Conservation (phyloP, 2,888 invertebrate genomes). For the Brachyopa scutellaris region DNA sequence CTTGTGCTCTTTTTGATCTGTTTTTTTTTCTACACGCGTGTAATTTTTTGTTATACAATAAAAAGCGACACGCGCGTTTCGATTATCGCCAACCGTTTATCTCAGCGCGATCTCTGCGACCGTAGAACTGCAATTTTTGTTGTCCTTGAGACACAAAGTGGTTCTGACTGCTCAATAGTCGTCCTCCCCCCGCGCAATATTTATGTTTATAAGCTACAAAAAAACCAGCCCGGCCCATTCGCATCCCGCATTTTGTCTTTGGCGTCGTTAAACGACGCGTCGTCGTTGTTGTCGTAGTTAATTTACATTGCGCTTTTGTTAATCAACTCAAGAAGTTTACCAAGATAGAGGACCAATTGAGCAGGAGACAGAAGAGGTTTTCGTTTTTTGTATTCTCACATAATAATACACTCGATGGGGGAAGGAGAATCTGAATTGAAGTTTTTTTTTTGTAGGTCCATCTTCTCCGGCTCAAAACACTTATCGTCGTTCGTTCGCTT, state of each 20-base stretch:
- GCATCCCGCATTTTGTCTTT: conserved; percentile 57
- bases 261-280: conserved; percentile 55
- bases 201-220: conserved; percentile 59
- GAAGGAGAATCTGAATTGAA: conserved; percentile 59
- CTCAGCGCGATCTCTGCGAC: conserved; percentile 67
- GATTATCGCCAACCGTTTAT: conserved; percentile 71
- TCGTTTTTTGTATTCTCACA: conserved; percentile 45
- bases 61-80: conserved; percentile 70
- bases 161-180: conserved; percentile 31
- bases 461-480: not conserved
- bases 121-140: conserved; percentile 62
- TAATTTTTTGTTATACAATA: conserved; percentile 52
- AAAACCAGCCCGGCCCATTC: conserved; percentile 55
- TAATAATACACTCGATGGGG: conserved; percentile 65
- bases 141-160: conserved; percentile 63
- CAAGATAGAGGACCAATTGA: conserved; percentile 26
- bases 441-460: conserved; percentile 28
- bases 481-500: conserved; percentile 24
- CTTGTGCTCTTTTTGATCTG: conserved; percentile 11
- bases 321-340: conserved; percentile 61
- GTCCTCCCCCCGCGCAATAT: conserved; percentile 22
- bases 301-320: conserved; percentile 72
- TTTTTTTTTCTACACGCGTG: conserved; percentile 14
- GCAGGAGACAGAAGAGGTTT: conserved; percentile 9
- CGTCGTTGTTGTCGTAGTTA: conserved; percentile 67